Percentiles rank a stretch among this genome's conserved stretches.
phyloP scores from a whole-genome alignment of 2,797 vertebrate species.

The Esox masquinongy region DNA sequence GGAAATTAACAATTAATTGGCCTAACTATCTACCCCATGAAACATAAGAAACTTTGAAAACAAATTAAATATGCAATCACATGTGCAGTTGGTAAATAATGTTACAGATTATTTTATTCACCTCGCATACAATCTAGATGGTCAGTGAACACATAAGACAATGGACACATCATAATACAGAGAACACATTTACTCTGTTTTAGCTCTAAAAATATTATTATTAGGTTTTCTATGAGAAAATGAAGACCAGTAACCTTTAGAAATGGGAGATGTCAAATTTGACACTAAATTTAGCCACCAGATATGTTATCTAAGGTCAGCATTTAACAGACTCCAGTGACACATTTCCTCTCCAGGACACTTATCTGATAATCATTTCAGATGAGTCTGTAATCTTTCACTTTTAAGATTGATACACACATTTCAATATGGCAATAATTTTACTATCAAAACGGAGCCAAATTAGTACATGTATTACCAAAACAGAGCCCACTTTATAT shows the following conservation, averaged over 20 bases:
- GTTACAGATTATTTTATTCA: background rate
- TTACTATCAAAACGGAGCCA: background rate
- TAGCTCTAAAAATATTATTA: no score
- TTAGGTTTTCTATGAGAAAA: no score
- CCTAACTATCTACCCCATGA: background rate
- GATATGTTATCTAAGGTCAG: slow-evolving; percentile 44
- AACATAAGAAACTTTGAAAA: background rate
- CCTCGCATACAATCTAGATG: background rate
- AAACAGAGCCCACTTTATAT: slow-evolving; percentile 5
- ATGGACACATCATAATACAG: background rate
- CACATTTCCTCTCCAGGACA: slow-evolving; percentile 39
- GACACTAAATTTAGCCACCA: slow-evolving; percentile 48
- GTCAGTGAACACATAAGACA: background rate
- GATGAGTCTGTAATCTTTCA: slow-evolving; percentile 25
- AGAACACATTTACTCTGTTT: background rate
- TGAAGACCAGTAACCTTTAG: slow-evolving; percentile 36
- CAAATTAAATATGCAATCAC: background rate
- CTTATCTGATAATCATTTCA: slow-evolving; percentile 38
- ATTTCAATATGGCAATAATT: background rate
- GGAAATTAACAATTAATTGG: background rate
- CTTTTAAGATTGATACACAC: slow-evolving; percentile 22
- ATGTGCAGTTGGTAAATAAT: background rate
- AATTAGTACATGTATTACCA: background rate
- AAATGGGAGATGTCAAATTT: slow-evolving; percentile 40
- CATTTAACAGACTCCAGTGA: slow-evolving; percentile 46